Conservation (phyloP, 2,888 invertebrate genomes). For the Callyntrura guangdongensis region DNA sequence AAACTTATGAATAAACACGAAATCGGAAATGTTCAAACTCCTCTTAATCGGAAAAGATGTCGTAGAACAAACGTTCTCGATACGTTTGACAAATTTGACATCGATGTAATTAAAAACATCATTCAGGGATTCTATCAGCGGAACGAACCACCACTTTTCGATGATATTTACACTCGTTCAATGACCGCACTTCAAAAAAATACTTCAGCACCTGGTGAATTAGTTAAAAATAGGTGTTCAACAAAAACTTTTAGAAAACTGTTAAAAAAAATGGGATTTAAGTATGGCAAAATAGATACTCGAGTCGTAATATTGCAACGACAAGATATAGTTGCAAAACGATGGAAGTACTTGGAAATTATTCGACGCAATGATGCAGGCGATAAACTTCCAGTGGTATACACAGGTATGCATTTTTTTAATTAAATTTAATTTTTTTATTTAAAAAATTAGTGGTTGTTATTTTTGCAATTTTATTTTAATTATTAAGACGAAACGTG, state of each 20-base stretch:
- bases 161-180: no score
- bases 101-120: neutral
- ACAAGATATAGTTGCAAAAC: slow-evolving; percentile 11
- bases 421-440: no score
- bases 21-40: neutral
- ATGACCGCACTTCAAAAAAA: neutral
- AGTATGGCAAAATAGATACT: neutral
- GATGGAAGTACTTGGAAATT: neutral
- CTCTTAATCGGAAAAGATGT: neutral
- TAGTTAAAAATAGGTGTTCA: neutral
- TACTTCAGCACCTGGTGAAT: neutral
- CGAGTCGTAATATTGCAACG: neutral
- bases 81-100: neutral
- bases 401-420: no score
- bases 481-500: slow-evolving; percentile 10
- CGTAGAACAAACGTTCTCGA: neutral
- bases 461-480: neutral
- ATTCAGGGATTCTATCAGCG: neutral
- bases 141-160: neutral
- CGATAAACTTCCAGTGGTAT: neutral
- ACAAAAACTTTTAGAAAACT: neutral
- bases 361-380: neutral
- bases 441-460: neutral
- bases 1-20: neutral
- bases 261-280: neutral